Conservation (phyloP, 2,113 vertebrate genomes). For the Pseudorhombus dupliciocellatus region DNA sequence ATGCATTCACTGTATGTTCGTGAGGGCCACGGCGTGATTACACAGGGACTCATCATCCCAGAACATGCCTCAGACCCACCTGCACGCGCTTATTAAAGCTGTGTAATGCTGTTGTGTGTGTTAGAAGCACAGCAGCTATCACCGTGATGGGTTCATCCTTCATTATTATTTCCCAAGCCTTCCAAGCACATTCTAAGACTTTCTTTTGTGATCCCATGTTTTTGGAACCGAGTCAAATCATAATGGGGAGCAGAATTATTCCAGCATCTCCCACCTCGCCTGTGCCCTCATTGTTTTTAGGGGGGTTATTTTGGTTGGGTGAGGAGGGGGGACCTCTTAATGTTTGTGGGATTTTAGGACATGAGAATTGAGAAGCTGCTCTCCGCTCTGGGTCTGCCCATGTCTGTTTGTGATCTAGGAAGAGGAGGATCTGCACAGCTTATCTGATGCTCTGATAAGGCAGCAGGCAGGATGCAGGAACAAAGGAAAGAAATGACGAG, state of each 20-base stretch:
- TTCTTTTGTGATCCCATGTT: not conserved
- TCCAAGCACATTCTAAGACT: too few relatives aligned
- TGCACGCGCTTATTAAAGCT: constrained; percentile 36
- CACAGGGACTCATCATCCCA: constrained; percentile 53
- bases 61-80: constrained; percentile 42
- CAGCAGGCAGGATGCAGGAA: constrained; percentile 24
- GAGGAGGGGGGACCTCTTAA: constrained; percentile 36
- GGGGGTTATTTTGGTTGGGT: not conserved
- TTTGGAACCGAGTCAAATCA: constrained; percentile 40
- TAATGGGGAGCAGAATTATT: constrained; percentile 52
- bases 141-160: constrained; percentile 10
- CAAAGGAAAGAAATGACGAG: constrained; percentile 17
- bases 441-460: constrained; percentile 57
- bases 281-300: constrained; percentile 26
- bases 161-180: constrained; percentile 15
- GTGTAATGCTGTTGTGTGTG: constrained; percentile 36
- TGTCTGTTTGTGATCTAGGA: constrained; percentile 65
- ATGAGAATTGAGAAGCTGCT: constrained; percentile 64
- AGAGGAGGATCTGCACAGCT: constrained; percentile 54
- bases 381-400: constrained; percentile 46
- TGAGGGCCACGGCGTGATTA: constrained; percentile 57
- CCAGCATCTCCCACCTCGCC: constrained; percentile 38
- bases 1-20: constrained; percentile 38
- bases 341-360: constrained; percentile 68
- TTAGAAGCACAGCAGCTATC: constrained; percentile 30